phyloP scores from a whole-genome alignment of 64 coral and sea anemone species.

The Actinia tenebrosa region DNA sequence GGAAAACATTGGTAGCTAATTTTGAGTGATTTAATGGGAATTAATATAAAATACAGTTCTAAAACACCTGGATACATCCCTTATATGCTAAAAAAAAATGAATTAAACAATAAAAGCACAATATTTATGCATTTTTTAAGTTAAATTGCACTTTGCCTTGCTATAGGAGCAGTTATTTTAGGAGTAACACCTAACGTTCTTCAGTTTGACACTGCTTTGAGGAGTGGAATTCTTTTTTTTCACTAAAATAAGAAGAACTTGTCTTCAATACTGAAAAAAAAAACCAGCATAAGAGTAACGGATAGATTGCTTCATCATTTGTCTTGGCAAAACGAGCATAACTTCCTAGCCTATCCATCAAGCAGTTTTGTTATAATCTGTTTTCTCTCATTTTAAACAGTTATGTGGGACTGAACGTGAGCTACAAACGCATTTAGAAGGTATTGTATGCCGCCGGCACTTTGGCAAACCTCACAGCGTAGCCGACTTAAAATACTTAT shows the following conservation, averaged over 20 bases:
- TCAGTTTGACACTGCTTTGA: not conserved
- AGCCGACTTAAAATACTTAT: not conserved
- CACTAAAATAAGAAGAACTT: not conserved
- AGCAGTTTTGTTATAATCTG: slow-evolving; percentile 87
- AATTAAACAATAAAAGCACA: not conserved
- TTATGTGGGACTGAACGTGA: slow-evolving; percentile 96
- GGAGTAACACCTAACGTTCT: not conserved
- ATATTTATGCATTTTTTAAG: too few species aligned
- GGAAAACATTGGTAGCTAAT: too few species aligned
- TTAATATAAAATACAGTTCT: not conserved
- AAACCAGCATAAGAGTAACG: not conserved
- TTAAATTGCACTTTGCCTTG: too few species aligned
- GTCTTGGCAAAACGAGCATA: not conserved
- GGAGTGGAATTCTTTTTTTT: not conserved
- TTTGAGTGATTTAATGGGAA: too few species aligned
- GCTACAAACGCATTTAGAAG: slow-evolving; percentile 88
- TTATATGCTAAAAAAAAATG: not conserved
- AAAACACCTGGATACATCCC: not conserved
- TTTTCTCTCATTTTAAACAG: slow-evolving; percentile 99
- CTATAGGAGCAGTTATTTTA: too few species aligned
- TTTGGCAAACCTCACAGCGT: not conserved
- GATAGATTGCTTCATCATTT: not conserved
- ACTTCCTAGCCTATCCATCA: not conserved
- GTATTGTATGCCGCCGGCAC: slow-evolving; percentile 79
- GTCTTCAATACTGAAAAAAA: not conserved